Base-by-base conservation (phyloP, 2,797 vertebrate species). In the Hydrolagus colliei region DNA sequence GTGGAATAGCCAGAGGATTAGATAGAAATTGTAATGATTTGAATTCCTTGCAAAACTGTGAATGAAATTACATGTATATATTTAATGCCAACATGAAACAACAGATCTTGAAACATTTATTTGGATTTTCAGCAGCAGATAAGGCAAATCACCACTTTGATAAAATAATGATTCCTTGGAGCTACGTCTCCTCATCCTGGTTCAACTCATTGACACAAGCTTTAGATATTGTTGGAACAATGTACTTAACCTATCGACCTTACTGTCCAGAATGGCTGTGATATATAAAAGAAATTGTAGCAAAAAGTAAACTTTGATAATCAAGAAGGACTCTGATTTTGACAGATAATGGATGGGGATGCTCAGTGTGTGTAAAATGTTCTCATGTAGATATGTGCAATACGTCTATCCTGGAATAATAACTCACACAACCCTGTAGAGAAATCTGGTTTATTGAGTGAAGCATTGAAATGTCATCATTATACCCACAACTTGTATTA, bases 361-460 rank as follows among this genome's bases (percentile, higher is more conserved):
- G 13, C 27, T 82, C 78, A 18, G 16, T 82, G 32, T 77, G 52
- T 67, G 78, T 82, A 67, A 82, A 82, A 65, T 67, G 35, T 82
- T 68, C 62, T 22, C 14, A 82, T 68, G 65, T 82, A 65, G 78
- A 67, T 63, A 65, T 62, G 27, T 82, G 67, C 35, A 18, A 1
- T 82, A 4, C 22, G 35, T 82, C 62, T 35, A 32, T 35, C 63
- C 62, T 77, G 27, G 63, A 63, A 63, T 27, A 13, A 82, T 1
- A 65, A 52, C 59, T 22, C 35, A 68, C 10, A 1, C 6, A 16
- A 65, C 7, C 67, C 78, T 68, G 35, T 32, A 82, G 27, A 82
- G 78, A 82, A 82, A 82, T 67, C 13, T 4, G 41, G 41, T 6
- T 52, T 52, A 52, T 52, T 52, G 41, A 52, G 41, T 52, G 41